Evolutionary conservation across 2,888 invertebrate genomes (phyloP), one percentile per base, ranked within the genome.

Genomic region (Caenorhabditis sp.): DNA sequence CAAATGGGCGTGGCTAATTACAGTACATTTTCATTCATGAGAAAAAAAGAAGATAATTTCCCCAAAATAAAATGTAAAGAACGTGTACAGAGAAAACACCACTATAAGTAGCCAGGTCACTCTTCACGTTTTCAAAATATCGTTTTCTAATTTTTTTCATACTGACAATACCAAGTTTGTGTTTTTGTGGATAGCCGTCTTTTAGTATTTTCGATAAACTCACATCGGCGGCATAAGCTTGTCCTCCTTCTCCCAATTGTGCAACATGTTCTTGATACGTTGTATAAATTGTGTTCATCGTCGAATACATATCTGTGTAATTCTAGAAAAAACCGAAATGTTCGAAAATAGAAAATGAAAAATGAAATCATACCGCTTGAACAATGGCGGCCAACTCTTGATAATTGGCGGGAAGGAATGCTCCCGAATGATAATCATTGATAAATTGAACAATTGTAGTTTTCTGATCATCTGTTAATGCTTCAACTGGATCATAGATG

Each of bases 391-490:
- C 49, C 26, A 66, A 17, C 8, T 63, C 69, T 3, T 55, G 19
- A 54, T 49, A 66, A 49, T 69, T 66, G 43, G 69, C 69, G 23
- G 73, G 73, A 23, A 55, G 60, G 51, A 63, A 74, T 19, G 62
- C 49, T 10, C 66, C 69, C n/a, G 66, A 66, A 31, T 69, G 73
- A 50, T 69, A 74, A 57, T 69, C 73, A 24, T 74, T 74, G 17
- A 69, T 63, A 66, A 69, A 57, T 37, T 69, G 21, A 17, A 69
- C 73, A 3, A 63, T 21, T 8, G 55, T 60, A 1, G 27, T 57
- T 49, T 74, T 74, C 36, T 74, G 73, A 26, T 59, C 73, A 17
- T 62, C 61, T 4, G 73, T 69, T 36, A 66, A 26, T 5, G 51
- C 24, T 19, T 69, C 66, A 8, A 74, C 17, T 23, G 69, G 57